Evolutionary conservation across 2,113 vertebrate species (phyloP), one percentile per base, ranked within the genome.

Genomic region (Sitta europaea): DNA sequence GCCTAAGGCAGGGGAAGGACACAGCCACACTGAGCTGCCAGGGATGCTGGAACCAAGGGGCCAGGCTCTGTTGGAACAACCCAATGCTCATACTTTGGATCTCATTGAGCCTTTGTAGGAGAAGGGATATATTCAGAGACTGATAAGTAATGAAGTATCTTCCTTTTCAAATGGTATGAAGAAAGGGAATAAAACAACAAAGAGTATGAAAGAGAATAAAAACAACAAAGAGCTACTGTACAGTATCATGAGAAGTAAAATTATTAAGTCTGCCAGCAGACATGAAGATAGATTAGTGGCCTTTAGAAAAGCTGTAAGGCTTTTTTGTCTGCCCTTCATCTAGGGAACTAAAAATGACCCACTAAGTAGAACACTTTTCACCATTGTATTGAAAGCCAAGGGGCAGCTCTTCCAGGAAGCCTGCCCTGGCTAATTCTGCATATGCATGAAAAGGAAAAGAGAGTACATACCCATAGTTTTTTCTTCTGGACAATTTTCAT

Each of bases 401-500:
- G 33, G 36, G 38, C 61, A 90, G 65, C 45, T 67, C 29, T 62
- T 54, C 38, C 59, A 71, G 17, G 22, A 59, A 84, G 16, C 17
- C 63, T 73, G 67, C 40, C 57, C 76, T 72, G 38, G n/a, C 62
- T 86, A 77, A 65, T 67, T 94, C 63, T 88, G 31, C 36, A 25
- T 43, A 55, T 22, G 45, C n/a, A 48, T 21, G 28, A 84, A 35
- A 86, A 91, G 28, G 20, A 84, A 66, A 62, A 61, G 9, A 65
- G 25, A 51, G 11, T 65, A 97, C 98, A 35, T 98, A 98, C 98
- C 98, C 84, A 72, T 3, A 53, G 77, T 63, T 75, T 88, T 95
- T 71, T 97, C 96, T 88, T 98, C 97, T 93, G 98, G 95, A 93
- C 98, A 99, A 95, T 99, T 99, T 98, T 99, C 98, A 63, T 99